phyloP scores from a whole-genome alignment of 2,888 invertebrate genomes.

The Drosophila neotestacea region DNA sequence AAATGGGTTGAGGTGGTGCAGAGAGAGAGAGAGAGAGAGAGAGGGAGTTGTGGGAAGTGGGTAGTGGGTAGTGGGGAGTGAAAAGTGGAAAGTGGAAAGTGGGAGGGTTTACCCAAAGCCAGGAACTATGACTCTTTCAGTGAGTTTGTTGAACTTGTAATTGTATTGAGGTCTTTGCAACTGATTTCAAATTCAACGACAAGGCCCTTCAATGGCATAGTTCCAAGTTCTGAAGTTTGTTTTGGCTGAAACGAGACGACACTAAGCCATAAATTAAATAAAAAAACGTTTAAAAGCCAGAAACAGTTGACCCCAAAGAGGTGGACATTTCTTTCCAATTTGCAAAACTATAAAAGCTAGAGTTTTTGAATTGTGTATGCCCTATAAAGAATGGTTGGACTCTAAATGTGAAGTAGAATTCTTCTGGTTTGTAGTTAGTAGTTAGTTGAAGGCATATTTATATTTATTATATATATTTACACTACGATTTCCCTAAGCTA shows the following conservation, averaged over 20 bases:
- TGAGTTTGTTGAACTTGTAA: slow-evolving; percentile 34
- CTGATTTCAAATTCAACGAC: slow-evolving; percentile 8
- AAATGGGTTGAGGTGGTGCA: neutral
- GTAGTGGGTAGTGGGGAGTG: no score
- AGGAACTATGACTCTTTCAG: slow-evolving; percentile 6
- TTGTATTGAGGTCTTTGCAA: slow-evolving; percentile 7
- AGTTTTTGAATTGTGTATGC: no score
- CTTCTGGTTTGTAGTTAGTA: no score
- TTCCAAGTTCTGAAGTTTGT: slow-evolving; percentile 4
- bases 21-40: neutral
- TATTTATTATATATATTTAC: no score
- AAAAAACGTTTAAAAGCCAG: neutral
- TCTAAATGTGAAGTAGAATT: no score
- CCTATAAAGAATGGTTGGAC: no score
- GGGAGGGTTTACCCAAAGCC: slow-evolving; percentile 1
- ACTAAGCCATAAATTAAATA: neutral
- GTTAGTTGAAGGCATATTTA: no score
- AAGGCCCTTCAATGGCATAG: slow-evolving; percentile 9
- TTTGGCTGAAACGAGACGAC: neutral
- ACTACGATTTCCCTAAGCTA: no score
- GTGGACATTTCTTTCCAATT: no score
- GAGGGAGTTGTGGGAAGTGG: neutral
- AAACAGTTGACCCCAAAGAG: neutral
- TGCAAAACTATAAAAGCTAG: no score
- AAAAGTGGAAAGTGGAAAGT: no score